Evolutionary conservation across 1,140 invertebrate species (phyloP), one percentile per base, ranked within the genome.

Genomic region (Rhizoglyphus robini): DNA sequence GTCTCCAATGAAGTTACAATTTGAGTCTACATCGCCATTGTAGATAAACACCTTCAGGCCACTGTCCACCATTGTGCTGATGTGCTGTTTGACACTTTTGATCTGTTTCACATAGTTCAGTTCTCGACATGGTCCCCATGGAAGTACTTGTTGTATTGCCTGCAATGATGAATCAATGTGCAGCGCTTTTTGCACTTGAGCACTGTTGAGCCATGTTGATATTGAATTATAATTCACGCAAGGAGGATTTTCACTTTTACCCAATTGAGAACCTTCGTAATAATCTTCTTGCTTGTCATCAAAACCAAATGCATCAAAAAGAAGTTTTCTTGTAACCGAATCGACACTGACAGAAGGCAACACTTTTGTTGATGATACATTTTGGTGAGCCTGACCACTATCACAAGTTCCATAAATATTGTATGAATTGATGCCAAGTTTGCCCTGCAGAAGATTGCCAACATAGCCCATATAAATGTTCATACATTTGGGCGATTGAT

Each of bases 21-120:
- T 79, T 79, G 81, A 80, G 67, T 82, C 81, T 27, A 78, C 74
- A 71, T 82, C 81, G 5, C 81, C 81, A 71, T 82, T 81, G 72
- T 82, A 82, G 13, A 82, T 72, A 30, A 81, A 65, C 23, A 77
- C 74, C 36, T 75, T 71, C n/a, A 79, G 69, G n/a, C 74, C 71
- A 51, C 66, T 57, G 69, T 58, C 13, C 34, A 69, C 57, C 30
- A 70, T n/a, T n/a, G n/a, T n/a, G n/a, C n/a, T n/a, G n/a, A n/a
- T n/a, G n/a, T n/a, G n/a, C n/a, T 46, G 67, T 73, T 48, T 67
- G 59, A 64, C 69, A 77, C 54, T 65, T 76, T 74, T 13, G 69
- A 54, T 58, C 60, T 70, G 69, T 76, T 72, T 29, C 68, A 73
- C 65, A 76, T 76, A 32, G 36, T 30, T n/a, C 54, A 62, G 27